Percentiles rank a stretch among this genome's conserved stretches.
phyloP scores from a whole-genome alignment of 2,113 vertebrate genomes.

The Corapipo altera region DNA sequence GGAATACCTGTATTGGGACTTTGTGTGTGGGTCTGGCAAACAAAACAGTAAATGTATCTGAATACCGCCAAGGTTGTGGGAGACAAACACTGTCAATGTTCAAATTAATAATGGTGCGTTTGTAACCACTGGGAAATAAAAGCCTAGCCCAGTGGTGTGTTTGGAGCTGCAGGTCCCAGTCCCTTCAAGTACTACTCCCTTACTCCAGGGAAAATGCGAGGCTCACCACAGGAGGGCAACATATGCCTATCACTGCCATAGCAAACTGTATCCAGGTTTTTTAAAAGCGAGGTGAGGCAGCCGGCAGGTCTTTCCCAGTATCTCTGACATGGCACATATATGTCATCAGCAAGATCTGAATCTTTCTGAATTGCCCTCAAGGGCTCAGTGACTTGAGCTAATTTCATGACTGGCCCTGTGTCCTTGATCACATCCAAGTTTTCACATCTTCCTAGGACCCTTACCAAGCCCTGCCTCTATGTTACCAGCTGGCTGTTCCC shows the following conservation, averaged over 20 bases:
- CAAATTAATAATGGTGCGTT: accelerated
- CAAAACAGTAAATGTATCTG: neutral
- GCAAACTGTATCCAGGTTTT: neutral
- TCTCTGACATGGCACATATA: accelerated
- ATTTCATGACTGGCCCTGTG: neutral
- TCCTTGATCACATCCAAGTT: neutral
- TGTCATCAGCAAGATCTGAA: neutral
- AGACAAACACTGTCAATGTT: neutral
- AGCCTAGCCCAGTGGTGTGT: accelerated
- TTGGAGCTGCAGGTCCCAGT: accelerated
- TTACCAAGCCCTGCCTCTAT: neutral
- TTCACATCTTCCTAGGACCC: neutral
- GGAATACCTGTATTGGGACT: neutral
- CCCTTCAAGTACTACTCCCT: accelerated
- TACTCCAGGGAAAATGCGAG: neutral
- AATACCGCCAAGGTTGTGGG: neutral
- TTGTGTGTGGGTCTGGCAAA: neutral
- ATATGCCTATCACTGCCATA: accelerated
- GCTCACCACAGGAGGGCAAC: slow-evolving; percentile 24
- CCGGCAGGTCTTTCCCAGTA: too few relatives aligned
- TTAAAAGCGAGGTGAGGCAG: accelerated
- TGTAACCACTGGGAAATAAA: neutral
- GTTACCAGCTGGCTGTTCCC: neutral
- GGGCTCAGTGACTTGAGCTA: neutral
- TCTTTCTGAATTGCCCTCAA: neutral